Conservation (phyloP, 2,888 invertebrate genomes). For the Balanococcus diminutus region DNA sequence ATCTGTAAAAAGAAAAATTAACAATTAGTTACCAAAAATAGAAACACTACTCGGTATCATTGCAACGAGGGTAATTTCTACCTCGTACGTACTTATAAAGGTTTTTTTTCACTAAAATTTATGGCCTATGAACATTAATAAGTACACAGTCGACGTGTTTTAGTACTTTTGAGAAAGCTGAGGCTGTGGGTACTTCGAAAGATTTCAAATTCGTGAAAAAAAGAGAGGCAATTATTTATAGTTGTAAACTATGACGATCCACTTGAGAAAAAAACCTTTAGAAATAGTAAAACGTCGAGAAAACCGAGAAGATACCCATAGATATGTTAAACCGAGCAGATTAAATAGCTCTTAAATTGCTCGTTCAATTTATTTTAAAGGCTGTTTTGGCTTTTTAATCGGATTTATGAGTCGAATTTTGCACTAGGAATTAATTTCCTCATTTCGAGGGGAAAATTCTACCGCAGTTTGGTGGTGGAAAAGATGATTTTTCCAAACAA, state of each 20-base stretch:
- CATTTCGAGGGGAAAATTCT: not conserved
- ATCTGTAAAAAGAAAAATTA: constrained; percentile 36
- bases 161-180: not conserved
- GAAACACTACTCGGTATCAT: not conserved
- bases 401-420: not conserved
- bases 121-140: not conserved
- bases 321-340: not conserved
- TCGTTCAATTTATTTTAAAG: not conserved
- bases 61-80: not conserved
- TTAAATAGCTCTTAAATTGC: not conserved
- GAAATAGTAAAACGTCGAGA: not conserved
- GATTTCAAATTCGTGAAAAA: not conserved
- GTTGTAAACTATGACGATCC: not conserved
- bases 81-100: not conserved
- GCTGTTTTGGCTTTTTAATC: not conserved
- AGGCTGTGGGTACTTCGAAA: not conserved
- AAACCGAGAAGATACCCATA: not conserved
- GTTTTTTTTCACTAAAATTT: not conserved
- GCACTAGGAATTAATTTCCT: not conserved
- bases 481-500: too few relatives aligned
- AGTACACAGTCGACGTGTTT: not conserved
- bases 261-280: not conserved
- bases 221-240: not conserved
- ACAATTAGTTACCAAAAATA: not conserved
- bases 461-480: too few relatives aligned